Evolutionary conservation across 2,888 invertebrate species (phyloP).

Genomic region (Nomada ferruginata): DNA sequence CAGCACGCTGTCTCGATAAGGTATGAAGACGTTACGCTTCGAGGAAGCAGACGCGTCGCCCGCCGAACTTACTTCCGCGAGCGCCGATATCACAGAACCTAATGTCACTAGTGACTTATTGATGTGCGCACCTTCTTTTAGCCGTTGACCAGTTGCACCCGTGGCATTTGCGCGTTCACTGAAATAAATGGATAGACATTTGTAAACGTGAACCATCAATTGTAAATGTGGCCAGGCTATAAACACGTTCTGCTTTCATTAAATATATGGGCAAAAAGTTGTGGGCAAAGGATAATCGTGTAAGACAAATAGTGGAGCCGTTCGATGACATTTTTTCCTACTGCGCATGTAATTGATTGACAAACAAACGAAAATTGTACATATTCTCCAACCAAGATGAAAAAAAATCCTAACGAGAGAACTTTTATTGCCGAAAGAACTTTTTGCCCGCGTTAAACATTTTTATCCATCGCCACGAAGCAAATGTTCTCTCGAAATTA

Average conservation of each 20-base stretch:
- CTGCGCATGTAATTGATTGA: too few relatives aligned
- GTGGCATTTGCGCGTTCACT: constrained; percentile 95
- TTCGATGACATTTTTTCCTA: too few relatives aligned
- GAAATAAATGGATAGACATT: neutral
- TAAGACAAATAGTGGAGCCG: too few relatives aligned
- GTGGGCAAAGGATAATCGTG: too few relatives aligned
- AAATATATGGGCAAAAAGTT: too few relatives aligned
- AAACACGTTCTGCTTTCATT: too few relatives aligned
- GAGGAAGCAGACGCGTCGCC: constrained; percentile 82
- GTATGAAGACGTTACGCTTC: constrained; percentile 89
- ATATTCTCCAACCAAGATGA: too few relatives aligned
- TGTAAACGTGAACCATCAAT: too few relatives aligned
- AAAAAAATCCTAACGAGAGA: neutral
- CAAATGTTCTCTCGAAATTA: constrained; percentile 16
- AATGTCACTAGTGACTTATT: constrained; percentile 95
- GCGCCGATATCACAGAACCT: constrained; percentile 94
- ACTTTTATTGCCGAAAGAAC: neutral
- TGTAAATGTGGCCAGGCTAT: too few relatives aligned
- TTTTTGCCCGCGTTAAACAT: neutral
- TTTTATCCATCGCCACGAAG: neutral
- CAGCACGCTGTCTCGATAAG: constrained; percentile 94
- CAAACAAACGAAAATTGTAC: too few relatives aligned
- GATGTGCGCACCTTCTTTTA: constrained; percentile 96
- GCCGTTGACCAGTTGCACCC: constrained; percentile 94
- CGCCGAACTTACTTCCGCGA: constrained; percentile 88